A percentile compares a stretch with the other conserved stretches of the same genome.
Conservation (phyloP, 2,113 vertebrate species). For the Micronycteris hirsuta region DNA sequence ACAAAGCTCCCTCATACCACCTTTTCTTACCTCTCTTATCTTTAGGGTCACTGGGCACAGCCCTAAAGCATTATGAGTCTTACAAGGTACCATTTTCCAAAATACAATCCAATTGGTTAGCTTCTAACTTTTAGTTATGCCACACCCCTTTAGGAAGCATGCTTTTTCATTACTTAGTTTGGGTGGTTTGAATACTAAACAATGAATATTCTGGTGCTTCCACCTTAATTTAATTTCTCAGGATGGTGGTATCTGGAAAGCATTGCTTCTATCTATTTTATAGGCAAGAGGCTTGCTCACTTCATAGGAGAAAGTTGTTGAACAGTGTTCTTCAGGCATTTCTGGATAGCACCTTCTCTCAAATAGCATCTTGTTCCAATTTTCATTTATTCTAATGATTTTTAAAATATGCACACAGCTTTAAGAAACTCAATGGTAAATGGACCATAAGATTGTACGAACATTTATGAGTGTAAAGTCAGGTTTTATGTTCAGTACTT, state of each 20-base stretch:
- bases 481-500: slow-evolving; percentile 32
- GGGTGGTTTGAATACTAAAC: background rate
- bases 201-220: background rate
- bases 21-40: background rate
- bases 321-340: background rate
- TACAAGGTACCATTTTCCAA: background rate
- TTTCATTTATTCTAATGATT: slow-evolving; percentile 21
- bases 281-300: background rate
- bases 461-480: slow-evolving; percentile 5
- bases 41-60: background rate
- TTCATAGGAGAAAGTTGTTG: background rate
- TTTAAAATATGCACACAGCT: slow-evolving; percentile 1
- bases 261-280: background rate
- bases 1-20: background rate
- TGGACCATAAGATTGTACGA: background rate
- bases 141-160: background rate
- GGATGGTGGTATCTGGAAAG: background rate
- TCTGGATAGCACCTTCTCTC: background rate
- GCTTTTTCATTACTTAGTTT: background rate
- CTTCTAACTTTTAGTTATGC: background rate
- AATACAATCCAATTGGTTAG: background rate
- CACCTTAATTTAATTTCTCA: background rate
- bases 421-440: slow-evolving; percentile 38
- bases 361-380: slow-evolving; percentile 2
- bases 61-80: background rate